Evolutionary conservation across 2,888 invertebrate species (phyloP), one percentile per base, ranked within the genome.

Genomic region (Heliothis peltigera): DNA sequence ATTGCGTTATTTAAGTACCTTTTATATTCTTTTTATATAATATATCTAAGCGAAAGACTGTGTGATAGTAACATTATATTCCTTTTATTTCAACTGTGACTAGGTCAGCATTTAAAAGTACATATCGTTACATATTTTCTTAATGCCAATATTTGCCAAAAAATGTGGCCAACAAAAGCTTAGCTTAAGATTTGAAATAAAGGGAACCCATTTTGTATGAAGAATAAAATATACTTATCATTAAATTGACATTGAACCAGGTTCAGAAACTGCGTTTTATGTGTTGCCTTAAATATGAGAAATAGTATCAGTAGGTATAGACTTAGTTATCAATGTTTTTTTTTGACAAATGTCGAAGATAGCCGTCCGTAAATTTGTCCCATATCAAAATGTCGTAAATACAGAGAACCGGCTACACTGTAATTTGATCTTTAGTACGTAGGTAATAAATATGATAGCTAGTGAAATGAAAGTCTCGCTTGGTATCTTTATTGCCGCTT

Each of bases 51-150:
- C 46, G 22, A 54, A 54, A 62, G 62, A 75, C 67, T 69, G 69
- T 55, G 51, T 55, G 51, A 47, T 54, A 54, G 17, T 7, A 56
- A 49, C 21, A 49, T 46, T 19, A 32, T 57, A 22, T 15, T 48
- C 7, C 39, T 53, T 58, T 46, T 17, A 42, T 51, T 60, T 56
- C 17, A 42, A 58, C 32, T 54, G 1, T 22, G 64, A 43, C 47
- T 64, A 71, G 44, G 21, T 39, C 47, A 63, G 58, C 44, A 47
- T 49, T 57, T 52, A 49, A 28, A 59, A 63, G 42, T 63, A 77
- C 66, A 67, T 76, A 79, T 77, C 66, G 44, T 62, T 64, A 66
- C 47, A 72, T 75, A 76, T 71, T 70, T 70, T 67, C 62, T 35
- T 69, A 71, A 57, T 59, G 47, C 65, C 63, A 8, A 8, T 42